Base-by-base conservation (phyloP, 2,113 vertebrate genomes). In the Salvelinus fontinalis region DNA sequence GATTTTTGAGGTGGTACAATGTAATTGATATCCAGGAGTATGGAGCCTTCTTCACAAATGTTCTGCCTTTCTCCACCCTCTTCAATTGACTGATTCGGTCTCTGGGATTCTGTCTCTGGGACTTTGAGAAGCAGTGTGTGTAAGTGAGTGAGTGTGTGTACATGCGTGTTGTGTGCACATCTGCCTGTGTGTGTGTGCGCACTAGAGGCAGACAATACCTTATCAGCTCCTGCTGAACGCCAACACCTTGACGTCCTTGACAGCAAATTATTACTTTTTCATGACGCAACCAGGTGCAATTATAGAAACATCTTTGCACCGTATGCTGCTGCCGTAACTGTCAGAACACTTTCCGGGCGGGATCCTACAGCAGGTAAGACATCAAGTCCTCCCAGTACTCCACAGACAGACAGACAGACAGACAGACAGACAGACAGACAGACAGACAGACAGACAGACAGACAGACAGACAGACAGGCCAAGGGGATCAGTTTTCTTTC, bases 181-280 rank as follows among this genome's bases (percentile, higher is more conserved):
- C 86, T 83, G 89, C 89, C 86, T 51, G 83, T 89, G 87, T 24
- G 70, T 90, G 12, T 79, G 88, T 87, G 88, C 85, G 92, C 92
- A 92, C 92, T 90, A 84, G 90, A 92, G 86, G 83, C 89, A 89
- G 91, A 90, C 91, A 87, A 93, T 92, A 93, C 82, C 91, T 89
- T 91, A 93, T 93, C 93, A 93, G 89, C 90, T 91, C 89, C 91
- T 91, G 87, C 90, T 90, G 90, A 93, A 93, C 84, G 82, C 90
- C 92, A 93, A 94, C 92, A 94, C 93, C 90, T 91, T 91, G 93
- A 92, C 93, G 92, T 93, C 90, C 92, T 91, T 92, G 92, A 93
- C 93, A 93, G 93, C 92, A 93, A 93, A 94, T 93, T 93, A 93
- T 94, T 92, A 93, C 93, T 94, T 94, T 94, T 93, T 94, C 89